Conservation (phyloP, 2,888 invertebrate species). For the Ferdinandea cuprea region DNA sequence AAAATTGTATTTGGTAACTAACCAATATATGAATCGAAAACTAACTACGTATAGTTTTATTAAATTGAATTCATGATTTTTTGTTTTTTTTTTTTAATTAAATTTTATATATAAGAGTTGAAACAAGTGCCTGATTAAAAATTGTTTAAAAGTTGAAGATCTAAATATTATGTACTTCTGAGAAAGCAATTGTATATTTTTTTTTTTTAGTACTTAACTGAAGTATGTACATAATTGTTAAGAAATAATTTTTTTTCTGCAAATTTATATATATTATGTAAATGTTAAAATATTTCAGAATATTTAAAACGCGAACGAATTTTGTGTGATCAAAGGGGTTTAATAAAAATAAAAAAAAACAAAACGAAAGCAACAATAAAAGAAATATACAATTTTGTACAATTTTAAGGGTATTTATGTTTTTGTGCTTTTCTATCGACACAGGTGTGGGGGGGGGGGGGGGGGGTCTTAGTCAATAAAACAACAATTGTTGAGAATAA, state of each 20-base stretch:
- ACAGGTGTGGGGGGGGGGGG: too few species aligned
- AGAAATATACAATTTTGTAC: constrained; percentile 68
- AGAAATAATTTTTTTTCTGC: constrained; percentile 11
- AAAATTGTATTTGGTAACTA: neutral
- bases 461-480: too few species aligned
- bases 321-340: constrained; percentile 51
- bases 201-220: constrained; percentile 52
- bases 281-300: constrained; percentile 50
- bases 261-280: constrained; percentile 1
- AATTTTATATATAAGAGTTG: constrained; percentile 49
- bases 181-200: constrained; percentile 35
- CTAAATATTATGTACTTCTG: constrained; percentile 10
- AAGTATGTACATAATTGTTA: too few species aligned
- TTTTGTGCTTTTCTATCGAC: too few species aligned
- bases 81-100: neutral
- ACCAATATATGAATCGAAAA: constrained; percentile 29
- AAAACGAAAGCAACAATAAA: constrained; percentile 27
- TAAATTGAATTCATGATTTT: constrained; percentile 1
- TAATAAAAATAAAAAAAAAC: constrained; percentile 16
- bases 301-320: neutral
- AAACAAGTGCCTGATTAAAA: constrained; percentile 65
- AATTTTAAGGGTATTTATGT: neutral
- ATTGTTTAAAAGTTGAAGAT: constrained; percentile 26
- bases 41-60: constrained; percentile 5
- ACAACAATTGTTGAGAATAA: too few species aligned